A percentile compares a stretch with the other conserved stretches of the same genome.
Conservation (phyloP, 1,140 invertebrate genomes). For the Bombus cullumanus region DNA sequence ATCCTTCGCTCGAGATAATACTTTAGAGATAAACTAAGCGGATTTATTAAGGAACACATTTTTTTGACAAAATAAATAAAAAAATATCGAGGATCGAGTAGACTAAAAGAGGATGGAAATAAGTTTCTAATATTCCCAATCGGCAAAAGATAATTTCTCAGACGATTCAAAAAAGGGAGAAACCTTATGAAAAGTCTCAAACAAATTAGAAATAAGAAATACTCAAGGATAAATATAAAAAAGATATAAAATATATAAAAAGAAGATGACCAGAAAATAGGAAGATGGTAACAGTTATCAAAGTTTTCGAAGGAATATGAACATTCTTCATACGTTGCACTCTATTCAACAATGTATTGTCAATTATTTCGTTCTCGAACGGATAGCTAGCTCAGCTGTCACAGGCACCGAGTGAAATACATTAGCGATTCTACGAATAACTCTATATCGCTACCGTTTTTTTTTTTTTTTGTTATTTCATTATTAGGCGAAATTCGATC, state of each 20-base stretch:
- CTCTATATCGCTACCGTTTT: slow-evolving; percentile 77
- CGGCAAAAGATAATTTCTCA: too few species aligned
- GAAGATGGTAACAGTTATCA: background rate
- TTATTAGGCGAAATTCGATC: slow-evolving; percentile 71
- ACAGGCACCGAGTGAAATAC: slow-evolving; percentile 73
- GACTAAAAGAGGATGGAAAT: too few species aligned
- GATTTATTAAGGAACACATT: too few species aligned
- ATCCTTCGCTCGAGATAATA: too few species aligned
- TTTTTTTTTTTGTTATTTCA: slow-evolving; percentile 14
- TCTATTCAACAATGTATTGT: slow-evolving; percentile 49
- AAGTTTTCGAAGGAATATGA: slow-evolving; percentile 19
- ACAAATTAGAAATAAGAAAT: too few species aligned
- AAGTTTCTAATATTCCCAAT: too few species aligned
- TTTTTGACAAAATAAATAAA: too few species aligned
- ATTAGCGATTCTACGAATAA: slow-evolving; percentile 70
- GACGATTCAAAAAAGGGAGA: too few species aligned
- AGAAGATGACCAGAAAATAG: background rate
- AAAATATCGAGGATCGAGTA: too few species aligned
- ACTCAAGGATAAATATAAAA: too few species aligned
- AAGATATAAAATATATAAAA: background rate
- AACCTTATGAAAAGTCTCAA: too few species aligned
- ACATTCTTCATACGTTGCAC: slow-evolving; percentile 31
- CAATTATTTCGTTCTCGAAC: slow-evolving; percentile 48
- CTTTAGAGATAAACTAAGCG: too few species aligned
- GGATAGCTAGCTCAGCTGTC: slow-evolving; percentile 60